These are phyloP conservation scores for Fundulus diaphanus DNA, from an alignment of 2,797 vertebrate species.

Conservation along the genomic window DNA sequence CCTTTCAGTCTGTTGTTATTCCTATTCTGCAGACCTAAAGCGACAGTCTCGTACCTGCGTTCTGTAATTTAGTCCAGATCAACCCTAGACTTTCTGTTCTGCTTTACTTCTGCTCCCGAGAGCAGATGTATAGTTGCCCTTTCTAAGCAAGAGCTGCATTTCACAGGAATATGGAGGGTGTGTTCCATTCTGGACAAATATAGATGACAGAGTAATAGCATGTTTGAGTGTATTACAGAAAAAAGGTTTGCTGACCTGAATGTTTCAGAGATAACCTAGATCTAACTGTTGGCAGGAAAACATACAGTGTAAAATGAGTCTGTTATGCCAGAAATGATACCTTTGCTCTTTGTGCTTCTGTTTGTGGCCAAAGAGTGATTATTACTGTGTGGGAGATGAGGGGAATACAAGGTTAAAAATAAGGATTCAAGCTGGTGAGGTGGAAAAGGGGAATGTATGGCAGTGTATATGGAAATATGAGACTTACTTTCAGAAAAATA, in stretches of 20 bases:
- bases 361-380: slow-evolving; percentile 48
- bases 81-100: neutral
- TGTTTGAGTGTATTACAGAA: slow-evolving; percentile 4
- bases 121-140: neutral
- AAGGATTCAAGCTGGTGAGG: slow-evolving; percentile 11
- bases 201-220: slow-evolving; percentile 30
- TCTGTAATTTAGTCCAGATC: neutral
- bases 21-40: too few species aligned
- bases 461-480: neutral
- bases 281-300: slow-evolving; percentile 20
- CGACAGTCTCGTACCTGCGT: too few species aligned
- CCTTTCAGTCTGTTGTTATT: too few species aligned
- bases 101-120: neutral
- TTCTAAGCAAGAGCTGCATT: slow-evolving; percentile 1
- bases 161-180: neutral
- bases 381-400: slow-evolving; percentile 55
- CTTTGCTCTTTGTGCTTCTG: slow-evolving; percentile 50
- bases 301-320: slow-evolving; percentile 34
- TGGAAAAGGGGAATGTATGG: neutral
- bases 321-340: slow-evolving; percentile 46
- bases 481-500: neutral
- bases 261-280: slow-evolving; percentile 31
- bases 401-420: slow-evolving; percentile 13
- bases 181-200: slow-evolving; percentile 13
- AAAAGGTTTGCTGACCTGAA: slow-evolving; percentile 11